Base-by-base conservation (phyloP, 2,888 invertebrate species). In the Argyresthia albistria region DNA sequence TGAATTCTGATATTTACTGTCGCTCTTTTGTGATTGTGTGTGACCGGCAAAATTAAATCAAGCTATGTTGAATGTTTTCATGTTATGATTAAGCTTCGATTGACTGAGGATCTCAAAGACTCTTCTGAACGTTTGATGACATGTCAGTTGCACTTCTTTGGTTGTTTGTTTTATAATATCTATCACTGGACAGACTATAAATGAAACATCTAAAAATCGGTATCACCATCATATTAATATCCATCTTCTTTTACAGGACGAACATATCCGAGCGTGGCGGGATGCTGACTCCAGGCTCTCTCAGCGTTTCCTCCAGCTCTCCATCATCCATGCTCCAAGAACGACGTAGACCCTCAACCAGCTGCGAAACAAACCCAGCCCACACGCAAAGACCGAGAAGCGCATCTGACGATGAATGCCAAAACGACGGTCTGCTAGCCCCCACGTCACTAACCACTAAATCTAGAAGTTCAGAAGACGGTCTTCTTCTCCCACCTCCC, bases 401-500 rank as follows among this genome's bases (percentile, higher is more conserved):
- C 53, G 83, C 84, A 3, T 82, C 84, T 42, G 82, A 83, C 48
- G 82, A 86, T 54, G 84, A 81, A 61, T 65, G 73, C 15, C 54
- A 54, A 47, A 84, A 80, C 53, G 82, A 86, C 12, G 82, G 81
- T 35, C 69, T 77, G 43, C 60, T 87, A 53, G 79, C 80, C 15
- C 84, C 86, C 16, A 63, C 76, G 3, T 64, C 76, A 8, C 63
- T 84, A 43, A 76, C 82, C 12, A 70, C 80, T 6, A 87, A 86
- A 56, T 86, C 86, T 1, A 68, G 87, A 46, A 83, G 82, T 65
- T 82, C 81, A 14, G 89, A 79, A 69, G 83, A 87, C 54, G 80
- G 83, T 56, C 70, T 91, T 25, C 83, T 90, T 8, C 68, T 94
- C 43, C 93, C 94, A 4, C 93, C 93, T 0, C 93, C 94, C 0